Conservation (phyloP, 2,797 vertebrate species). For the Leuciscus waleckii region DNA sequence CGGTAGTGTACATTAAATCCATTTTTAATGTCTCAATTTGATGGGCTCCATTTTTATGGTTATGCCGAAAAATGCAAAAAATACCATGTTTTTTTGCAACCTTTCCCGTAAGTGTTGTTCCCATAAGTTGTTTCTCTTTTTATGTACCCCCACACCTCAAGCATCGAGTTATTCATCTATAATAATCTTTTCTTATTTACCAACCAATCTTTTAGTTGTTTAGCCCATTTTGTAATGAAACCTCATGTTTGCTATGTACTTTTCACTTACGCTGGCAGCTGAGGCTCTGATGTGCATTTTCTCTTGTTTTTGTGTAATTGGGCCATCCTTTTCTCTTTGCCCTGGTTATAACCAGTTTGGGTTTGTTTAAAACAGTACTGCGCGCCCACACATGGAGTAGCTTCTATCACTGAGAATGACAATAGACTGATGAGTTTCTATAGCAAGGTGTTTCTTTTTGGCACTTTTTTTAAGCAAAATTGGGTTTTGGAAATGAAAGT, state of each 20-base stretch:
- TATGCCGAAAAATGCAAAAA: too few relatives aligned
- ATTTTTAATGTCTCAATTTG: neutral
- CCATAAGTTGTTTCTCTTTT: neutral
- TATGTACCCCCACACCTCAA: neutral
- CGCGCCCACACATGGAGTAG: neutral
- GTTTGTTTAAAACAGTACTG: neutral
- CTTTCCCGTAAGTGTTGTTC: neutral
- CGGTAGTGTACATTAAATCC: too few relatives aligned
- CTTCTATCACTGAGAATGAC: neutral
- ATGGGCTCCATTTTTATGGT: too few relatives aligned
- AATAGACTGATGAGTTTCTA: neutral
- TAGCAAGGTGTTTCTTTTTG: neutral
- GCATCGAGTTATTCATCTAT: neutral
- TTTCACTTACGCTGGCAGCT: neutral
- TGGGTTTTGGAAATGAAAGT: neutral
- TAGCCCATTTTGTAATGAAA: neutral
- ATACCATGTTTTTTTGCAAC: neutral
- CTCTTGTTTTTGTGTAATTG: neutral
- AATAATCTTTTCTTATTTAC: neutral
- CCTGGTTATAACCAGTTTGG: neutral
- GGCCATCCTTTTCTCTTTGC: constrained; percentile 1
- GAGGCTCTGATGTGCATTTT: constrained; percentile 6
- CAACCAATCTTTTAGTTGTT: neutral
- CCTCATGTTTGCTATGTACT: neutral
- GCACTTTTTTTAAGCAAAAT: neutral